phyloP scores from a whole-genome alignment of 2,888 invertebrate genomes.

The Drosophila melanosoma region DNA sequence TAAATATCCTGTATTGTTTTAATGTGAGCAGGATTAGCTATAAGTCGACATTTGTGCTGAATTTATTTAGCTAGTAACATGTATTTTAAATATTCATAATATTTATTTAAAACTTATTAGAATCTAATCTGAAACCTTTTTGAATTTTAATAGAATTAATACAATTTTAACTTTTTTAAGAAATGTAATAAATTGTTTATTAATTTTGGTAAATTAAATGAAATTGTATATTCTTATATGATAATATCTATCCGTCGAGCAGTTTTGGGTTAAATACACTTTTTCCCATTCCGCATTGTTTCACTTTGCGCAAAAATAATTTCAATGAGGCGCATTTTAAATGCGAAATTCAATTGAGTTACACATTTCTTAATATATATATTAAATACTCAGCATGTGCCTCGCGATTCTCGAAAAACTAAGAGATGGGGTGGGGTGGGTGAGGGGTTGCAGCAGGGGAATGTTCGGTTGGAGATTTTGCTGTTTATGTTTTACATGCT shows the following conservation, averaged over 20 bases:
- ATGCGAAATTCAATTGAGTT: constrained; percentile 53
- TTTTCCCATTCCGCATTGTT: background rate
- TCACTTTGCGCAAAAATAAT: constrained; percentile 5
- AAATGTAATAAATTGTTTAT: background rate
- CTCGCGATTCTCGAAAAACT: background rate
- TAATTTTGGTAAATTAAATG: background rate
- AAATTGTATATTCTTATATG: background rate
- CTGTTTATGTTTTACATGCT: constrained; percentile 57
- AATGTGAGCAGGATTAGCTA: background rate
- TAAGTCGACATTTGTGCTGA: background rate
- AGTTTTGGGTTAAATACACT: background rate
- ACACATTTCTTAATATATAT: constrained; percentile 50
- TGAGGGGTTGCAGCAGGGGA: background rate
- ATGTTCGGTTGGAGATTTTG: constrained; percentile 44
- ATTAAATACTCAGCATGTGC: constrained; percentile 31
- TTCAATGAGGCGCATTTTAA: constrained; percentile 25
- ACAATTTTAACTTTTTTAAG: background rate
- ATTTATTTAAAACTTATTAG: background rate
- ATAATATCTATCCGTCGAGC: background rate
- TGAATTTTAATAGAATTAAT: background rate
- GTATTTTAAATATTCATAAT: background rate
- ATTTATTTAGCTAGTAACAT: background rate
- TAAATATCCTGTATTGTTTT: background rate
- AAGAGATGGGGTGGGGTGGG: background rate
- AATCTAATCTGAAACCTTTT: background rate